Evolutionary conservation across 1,140 invertebrate species (phyloP), one percentile per base, ranked within the genome.

Genomic region (Thalassaphorura encarpata): DNA sequence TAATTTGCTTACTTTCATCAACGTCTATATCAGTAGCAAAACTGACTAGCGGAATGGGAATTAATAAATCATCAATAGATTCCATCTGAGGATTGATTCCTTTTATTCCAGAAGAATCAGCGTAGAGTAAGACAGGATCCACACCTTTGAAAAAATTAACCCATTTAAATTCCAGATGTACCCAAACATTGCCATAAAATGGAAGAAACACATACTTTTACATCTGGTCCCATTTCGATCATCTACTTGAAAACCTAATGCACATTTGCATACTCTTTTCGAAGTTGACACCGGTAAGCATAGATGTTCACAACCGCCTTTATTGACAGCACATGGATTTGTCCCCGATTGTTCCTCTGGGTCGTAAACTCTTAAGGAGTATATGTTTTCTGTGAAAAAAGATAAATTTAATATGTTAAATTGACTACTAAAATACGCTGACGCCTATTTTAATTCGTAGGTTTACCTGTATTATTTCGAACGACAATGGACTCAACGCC

Each of bases 11-110:
- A 82, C 80, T 73, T 5, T 84, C 82, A 67, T 83, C 71, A 62
- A 84, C 89, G 67, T 88, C 88, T 18, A 91, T 80, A 42, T 80
- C 77, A 24, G 79, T 79, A 2, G 87, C 87, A 68, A 83, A 78
- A 1, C 80, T 79, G 28, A 89, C 80, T 41, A 80, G 77, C 5
- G 87, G 85, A 39, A 91, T 82, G 11, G 87, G 84, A 42, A 84
- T 82, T 29, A 92, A 71, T 1, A 84, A 80, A 60, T 77, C 67
- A 66, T 70, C 33, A 58, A 60, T 67, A 26, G 72, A 69, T 26
- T 68, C 69, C 3, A 69, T 68, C 26, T 77, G 69, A 56, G 87
- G 68, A 19, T 76, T 68, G 24, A 85, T 70, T 2, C 86, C 88
- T 60, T 78, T 78, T 21, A 91, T 77, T 33, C 63, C 63, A 8